These are phyloP conservation scores for Drosophila nigromelanica DNA, from an alignment of 1,140 invertebrate genomes.

Conservation along the genomic window DNA sequence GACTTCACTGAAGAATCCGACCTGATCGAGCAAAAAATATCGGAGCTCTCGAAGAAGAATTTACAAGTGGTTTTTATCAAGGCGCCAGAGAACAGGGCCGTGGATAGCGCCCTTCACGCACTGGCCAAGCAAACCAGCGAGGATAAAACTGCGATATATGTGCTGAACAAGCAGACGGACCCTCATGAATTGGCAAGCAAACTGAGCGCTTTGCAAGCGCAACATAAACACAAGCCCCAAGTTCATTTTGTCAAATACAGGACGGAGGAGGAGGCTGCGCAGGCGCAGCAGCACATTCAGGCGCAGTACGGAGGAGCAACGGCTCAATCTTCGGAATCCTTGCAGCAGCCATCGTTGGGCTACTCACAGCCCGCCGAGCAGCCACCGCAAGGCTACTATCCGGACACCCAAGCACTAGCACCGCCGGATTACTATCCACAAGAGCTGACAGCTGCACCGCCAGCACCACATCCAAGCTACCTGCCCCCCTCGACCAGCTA, in stretches of 20 bases:
- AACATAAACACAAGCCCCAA: conserved; percentile 68
- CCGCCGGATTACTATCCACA: not conserved
- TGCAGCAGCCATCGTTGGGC: conserved; percentile 40
- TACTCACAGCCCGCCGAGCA: conserved; percentile 28
- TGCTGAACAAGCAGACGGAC: conserved; percentile 78
- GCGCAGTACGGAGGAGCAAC: conserved; percentile 60
- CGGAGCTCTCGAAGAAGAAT: conserved; percentile 55
- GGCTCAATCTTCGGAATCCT: conserved; percentile 7
- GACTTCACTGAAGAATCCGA: conserved; percentile 56
- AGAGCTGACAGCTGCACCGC: not conserved
- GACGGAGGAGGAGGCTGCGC: conserved; percentile 74
- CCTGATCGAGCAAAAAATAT: conserved; percentile 47
- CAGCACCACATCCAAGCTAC: conserved; percentile 31
- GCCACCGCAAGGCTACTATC: not conserved
- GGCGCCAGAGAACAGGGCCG: conserved; percentile 72
- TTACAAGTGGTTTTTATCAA: conserved; percentile 80
- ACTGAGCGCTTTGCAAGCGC: conserved; percentile 44
- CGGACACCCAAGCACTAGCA: not conserved
- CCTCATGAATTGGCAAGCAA: conserved; percentile 71
- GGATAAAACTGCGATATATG: conserved; percentile 77
- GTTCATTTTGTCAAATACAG: conserved; percentile 82
- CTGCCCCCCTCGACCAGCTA: conserved; percentile 51
- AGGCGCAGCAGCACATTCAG: conserved; percentile 76
- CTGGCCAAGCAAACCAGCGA: conserved; percentile 70
- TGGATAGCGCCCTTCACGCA: conserved; percentile 63